Evolutionary conservation across 2,888 invertebrate genomes (phyloP).

Genomic region (Temnothorax rugatulus): DNA sequence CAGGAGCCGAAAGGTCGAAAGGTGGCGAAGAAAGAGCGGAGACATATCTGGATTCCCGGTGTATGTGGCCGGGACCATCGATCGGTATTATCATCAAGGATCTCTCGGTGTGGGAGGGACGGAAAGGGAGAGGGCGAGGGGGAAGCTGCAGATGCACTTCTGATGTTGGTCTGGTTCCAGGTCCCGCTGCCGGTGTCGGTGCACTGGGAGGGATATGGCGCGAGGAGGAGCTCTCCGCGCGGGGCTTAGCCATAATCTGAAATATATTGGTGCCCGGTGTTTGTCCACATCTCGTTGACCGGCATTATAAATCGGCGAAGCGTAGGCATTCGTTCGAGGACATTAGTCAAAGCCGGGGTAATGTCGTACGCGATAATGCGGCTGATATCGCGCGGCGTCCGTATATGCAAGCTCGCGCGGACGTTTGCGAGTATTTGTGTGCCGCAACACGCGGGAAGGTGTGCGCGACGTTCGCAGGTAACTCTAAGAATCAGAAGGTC

Average conservation of each 20-base stretch:
- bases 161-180: conserved; percentile 78
- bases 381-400: conserved; percentile 81
- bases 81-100: conserved; percentile 78
- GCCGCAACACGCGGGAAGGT: conserved; percentile 32
- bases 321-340: conserved; percentile 86
- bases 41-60: conserved; percentile 45
- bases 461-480: conserved; percentile 56
- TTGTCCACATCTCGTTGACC: conserved; percentile 86
- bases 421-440: conserved; percentile 27
- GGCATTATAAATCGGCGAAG: conserved; percentile 86
- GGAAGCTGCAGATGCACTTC: conserved; percentile 77
- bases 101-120: conserved; percentile 59
- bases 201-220: conserved; percentile 71
- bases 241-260: conserved; percentile 85
- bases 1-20: conserved; percentile 43
- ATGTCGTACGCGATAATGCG: conserved; percentile 85
- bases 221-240: conserved; percentile 57
- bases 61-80: conserved; percentile 70
- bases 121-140: conserved; percentile 47
- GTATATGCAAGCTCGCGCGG: conserved; percentile 47
- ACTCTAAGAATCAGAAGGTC: conserved; percentile 73
- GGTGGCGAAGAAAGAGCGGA: conserved; percentile 22
- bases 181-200: conserved; percentile 67
- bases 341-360: conserved; percentile 86
- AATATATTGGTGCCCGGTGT: conserved; percentile 86